Evolutionary conservation across 2,888 invertebrate genomes (phyloP).

Genomic region (Drosophila falleni): DNA sequence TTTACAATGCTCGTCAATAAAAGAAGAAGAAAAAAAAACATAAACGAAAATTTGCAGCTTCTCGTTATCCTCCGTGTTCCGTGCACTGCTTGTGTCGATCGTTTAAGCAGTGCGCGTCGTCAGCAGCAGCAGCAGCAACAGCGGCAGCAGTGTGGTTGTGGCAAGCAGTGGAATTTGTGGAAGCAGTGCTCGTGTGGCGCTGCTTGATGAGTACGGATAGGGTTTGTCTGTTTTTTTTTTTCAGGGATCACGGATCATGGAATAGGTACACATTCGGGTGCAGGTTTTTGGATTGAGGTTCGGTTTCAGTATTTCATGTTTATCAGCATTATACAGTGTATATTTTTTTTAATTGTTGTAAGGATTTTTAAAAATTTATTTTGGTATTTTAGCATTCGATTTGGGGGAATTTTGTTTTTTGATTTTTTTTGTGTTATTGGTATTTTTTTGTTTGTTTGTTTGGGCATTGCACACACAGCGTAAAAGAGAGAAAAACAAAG

Average conservation of each 20-base stretch:
- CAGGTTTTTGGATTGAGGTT: constrained; percentile 23
- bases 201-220: constrained; percentile 50
- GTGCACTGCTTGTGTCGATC: constrained; percentile 27
- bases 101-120: constrained; percentile 58
- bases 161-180: constrained; percentile 43
- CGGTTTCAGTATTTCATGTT: constrained; percentile 14
- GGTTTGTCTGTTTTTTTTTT: constrained; percentile 58
- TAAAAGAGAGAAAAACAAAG: constrained; percentile 74
- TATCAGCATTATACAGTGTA: constrained; percentile 34
- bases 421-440: constrained; percentile 24
- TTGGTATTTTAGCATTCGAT: constrained; percentile 37
- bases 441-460: constrained; percentile 33
- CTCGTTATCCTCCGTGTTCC: constrained; percentile 29
- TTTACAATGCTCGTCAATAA: constrained; percentile 45
- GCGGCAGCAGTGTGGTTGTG: constrained; percentile 28
- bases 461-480: constrained; percentile 73
- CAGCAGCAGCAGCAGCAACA: constrained; percentile 37
- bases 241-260: neutral
- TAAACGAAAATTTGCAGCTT: constrained; percentile 24
- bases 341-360: constrained; percentile 29
- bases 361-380: constrained; percentile 28
- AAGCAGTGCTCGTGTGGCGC: constrained; percentile 35
- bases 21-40: constrained; percentile 17
- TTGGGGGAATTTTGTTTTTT: constrained; percentile 21
- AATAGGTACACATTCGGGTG: constrained; percentile 15